Conservation (phyloP, 2,113 vertebrate species). For the Procavia capensis region DNA sequence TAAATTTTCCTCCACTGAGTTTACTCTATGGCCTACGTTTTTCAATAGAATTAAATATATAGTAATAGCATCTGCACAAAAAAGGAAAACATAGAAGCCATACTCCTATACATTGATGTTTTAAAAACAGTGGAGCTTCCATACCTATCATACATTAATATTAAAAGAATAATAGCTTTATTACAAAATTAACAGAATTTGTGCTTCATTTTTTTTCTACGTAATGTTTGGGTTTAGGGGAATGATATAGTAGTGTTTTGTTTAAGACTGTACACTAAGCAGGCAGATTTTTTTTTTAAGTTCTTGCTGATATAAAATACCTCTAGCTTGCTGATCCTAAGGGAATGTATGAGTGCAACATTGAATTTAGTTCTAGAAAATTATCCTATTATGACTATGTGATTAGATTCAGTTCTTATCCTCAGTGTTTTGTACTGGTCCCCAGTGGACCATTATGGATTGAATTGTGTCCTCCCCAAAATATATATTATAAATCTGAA, state of each 20-base stretch:
- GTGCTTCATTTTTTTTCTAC: neutral
- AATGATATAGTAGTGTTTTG: neutral
- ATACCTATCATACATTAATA: neutral
- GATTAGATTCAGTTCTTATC: conserved; percentile 74
- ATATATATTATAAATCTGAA: neutral
- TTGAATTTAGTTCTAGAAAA: conserved; percentile 69
- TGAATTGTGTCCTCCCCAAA: neutral
- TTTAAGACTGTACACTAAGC: conserved; percentile 11
- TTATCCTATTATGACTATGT: conserved; percentile 68
- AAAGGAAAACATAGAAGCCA: neutral
- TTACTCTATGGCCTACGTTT: neutral
- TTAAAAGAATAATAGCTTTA: neutral
- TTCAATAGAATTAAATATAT: neutral
- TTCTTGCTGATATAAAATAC: conserved; percentile 61
- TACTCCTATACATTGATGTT: neutral
- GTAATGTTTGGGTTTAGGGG: neutral
- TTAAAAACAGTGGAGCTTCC: neutral
- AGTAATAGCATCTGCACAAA: neutral
- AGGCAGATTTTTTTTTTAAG: conserved; percentile 66
- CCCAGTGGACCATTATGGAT: neutral
- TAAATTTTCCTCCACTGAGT: neutral
- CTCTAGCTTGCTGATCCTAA: conserved; percentile 54
- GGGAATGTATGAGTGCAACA: conserved; percentile 42
- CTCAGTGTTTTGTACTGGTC: conserved; percentile 17
- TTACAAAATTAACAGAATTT: neutral